A percentile compares a stretch with the other conserved stretches of the same genome.
Conservation (phyloP, 2,888 invertebrate species). For the Sclerodermus sp. region DNA sequence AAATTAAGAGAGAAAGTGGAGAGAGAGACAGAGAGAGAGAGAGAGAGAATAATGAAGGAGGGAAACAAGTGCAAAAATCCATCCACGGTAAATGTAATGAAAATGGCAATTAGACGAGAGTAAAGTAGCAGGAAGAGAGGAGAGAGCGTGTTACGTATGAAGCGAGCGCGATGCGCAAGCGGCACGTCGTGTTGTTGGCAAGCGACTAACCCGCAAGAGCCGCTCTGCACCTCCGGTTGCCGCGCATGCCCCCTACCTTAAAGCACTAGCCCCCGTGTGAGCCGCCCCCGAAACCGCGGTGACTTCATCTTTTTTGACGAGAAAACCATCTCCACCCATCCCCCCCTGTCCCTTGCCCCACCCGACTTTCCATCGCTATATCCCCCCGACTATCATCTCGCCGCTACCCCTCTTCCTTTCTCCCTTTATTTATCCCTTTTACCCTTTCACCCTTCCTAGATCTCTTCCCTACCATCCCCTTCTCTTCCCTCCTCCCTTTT, state of each 20-base stretch:
- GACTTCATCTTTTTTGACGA: conserved; percentile 42
- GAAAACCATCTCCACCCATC: conserved; percentile 13
- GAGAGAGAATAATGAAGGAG: too few species aligned
- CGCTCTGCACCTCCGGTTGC: conserved; percentile 47
- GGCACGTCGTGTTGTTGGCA: conserved; percentile 47
- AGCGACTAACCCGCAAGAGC: conserved; percentile 51
- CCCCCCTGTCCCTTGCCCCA: not conserved
- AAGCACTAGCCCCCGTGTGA: conserved; percentile 21
- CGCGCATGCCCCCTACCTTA: conserved; percentile 48
- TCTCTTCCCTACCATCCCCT: not conserved
- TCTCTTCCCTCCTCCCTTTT: not conserved
- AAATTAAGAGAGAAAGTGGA: too few species aligned
- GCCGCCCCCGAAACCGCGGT: conserved; percentile 34
- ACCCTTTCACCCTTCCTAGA: not conserved
- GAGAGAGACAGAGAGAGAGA: conserved; percentile 1
- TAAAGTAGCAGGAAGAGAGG: not conserved
- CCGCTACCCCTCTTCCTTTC: not conserved
- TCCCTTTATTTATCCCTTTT: not conserved
- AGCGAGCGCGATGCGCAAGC: conserved; percentile 32
- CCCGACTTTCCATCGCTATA: not conserved
- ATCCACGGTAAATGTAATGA: too few species aligned
- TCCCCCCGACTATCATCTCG: not conserved
- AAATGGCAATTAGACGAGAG: not conserved
- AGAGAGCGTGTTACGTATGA: not conserved
- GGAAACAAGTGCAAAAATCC: too few species aligned